These are phyloP conservation scores for Drosophila kuntzei DNA, from an alignment of 2,888 invertebrate genomes.

Conservation along the genomic window DNA sequence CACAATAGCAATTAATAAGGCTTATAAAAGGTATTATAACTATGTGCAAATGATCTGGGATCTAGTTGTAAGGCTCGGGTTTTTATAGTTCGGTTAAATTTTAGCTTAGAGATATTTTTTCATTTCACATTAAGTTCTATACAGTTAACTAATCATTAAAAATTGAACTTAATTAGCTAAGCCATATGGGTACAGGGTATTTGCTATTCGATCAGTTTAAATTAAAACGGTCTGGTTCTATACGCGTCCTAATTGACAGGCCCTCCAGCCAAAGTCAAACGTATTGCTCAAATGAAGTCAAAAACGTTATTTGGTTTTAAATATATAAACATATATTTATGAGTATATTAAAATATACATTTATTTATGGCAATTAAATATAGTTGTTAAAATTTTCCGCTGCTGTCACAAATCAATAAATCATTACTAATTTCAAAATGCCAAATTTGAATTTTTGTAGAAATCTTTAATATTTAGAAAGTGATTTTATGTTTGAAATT, in stretches of 20 bases:
- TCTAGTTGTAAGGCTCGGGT: no score
- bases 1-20: neutral
- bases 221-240: neutral
- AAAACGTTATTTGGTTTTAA: neutral
- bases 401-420: neutral
- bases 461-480: neutral
- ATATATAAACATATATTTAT: neutral
- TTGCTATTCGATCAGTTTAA: neutral
- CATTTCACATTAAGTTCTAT: no score
- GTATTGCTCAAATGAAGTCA: neutral
- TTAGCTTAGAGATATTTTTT: no score
- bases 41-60: neutral
- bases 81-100: no score
- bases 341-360: neutral
- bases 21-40: neutral
- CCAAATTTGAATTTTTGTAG: neutral
- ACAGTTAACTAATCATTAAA: neutral
- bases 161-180: neutral
- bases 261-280: slow-evolving; percentile 16
- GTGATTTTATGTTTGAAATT: neutral
- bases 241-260: slow-evolving; percentile 21
- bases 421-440: no score
- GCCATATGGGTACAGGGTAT: neutral
- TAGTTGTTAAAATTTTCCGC: neutral
- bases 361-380: neutral